Evolutionary conservation across 2,113 vertebrate species (phyloP), one percentile per base, ranked within the genome.

Genomic region (Triplophysa dalaica): DNA sequence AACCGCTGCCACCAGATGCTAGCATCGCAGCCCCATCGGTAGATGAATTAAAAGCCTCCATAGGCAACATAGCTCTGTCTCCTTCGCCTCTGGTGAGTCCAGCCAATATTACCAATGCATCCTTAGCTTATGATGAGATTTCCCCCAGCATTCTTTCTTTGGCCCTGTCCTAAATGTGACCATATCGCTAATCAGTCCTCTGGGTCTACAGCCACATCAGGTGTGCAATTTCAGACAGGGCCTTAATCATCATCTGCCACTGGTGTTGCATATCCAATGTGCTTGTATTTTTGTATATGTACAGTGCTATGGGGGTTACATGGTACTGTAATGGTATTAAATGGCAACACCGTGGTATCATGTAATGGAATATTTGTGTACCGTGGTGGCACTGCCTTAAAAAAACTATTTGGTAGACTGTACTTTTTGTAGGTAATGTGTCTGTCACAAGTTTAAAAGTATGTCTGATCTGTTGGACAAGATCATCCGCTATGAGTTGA

Each of bases 41-140:
- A 43, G 97, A 98, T 11, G 96, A 96, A 88, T 93, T 99, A 81
- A 97, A 94, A 89, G 97, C 95, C 0, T 99, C 97, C 0, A 87
- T 99, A 62, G 96, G 98, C 87, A 97, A 96, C 94, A 98, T 99
- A 13, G 92, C 96, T 0, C 94, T 99, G 29, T 97, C 96, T 16
- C 96, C 97, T 0, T 97, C 96, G 10, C 96, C 95, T 1, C 88
- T 98, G 96, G 98, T 99, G 93, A 98, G 97, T 96, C 41, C 61
- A 66, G 14, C 17, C 58, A 75, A 29, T 9, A 4, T 77, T 64
- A 73, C 29, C 17, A 66, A 73, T 48, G 22, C 13, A 19, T 69
- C 1, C 4, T 29, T 45, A 41, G 24, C 19, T 26, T 52, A 45
- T 78, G 26, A 73, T 69, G 1, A 29, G 67, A 16, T 58, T 75